These are phyloP conservation scores for Coracias cyanogaster DNA, from an alignment of 2,797 vertebrate genomes.

Conservation along the genomic window DNA sequence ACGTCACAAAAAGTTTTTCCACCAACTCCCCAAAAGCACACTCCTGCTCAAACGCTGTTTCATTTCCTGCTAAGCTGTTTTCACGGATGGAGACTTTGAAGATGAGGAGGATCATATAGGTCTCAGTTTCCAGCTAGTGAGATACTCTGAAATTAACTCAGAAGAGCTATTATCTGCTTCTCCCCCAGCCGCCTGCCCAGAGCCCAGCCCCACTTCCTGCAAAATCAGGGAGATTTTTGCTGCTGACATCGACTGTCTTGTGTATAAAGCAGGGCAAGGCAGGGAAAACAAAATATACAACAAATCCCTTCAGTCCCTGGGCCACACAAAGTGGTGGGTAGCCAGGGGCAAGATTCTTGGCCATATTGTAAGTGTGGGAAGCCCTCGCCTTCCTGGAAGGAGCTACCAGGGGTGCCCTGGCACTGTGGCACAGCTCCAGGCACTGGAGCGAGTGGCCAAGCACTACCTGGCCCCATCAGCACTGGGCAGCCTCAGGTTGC, in stretches of 20 bases:
- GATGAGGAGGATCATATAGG: background rate
- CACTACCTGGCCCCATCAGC: background rate
- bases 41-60: background rate
- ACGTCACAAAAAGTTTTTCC: background rate
- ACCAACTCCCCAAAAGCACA: background rate
- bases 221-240: background rate
- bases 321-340: background rate
- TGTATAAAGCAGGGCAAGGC: background rate
- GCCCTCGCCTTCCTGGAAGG: background rate
- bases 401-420: background rate
- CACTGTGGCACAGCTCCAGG: accelerated
- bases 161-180: background rate
- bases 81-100: background rate
- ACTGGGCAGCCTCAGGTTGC: background rate
- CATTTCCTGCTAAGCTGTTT: background rate
- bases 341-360: background rate
- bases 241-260: background rate
- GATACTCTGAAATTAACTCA: background rate
- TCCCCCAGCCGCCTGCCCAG: background rate
- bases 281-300: background rate
- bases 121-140: background rate
- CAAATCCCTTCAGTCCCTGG: background rate
- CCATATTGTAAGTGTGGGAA: background rate
- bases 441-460: background rate
- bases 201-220: background rate